Evolutionary conservation across 2,113 vertebrate genomes (phyloP).

Genomic region (Syrrhaptes paradoxus): DNA sequence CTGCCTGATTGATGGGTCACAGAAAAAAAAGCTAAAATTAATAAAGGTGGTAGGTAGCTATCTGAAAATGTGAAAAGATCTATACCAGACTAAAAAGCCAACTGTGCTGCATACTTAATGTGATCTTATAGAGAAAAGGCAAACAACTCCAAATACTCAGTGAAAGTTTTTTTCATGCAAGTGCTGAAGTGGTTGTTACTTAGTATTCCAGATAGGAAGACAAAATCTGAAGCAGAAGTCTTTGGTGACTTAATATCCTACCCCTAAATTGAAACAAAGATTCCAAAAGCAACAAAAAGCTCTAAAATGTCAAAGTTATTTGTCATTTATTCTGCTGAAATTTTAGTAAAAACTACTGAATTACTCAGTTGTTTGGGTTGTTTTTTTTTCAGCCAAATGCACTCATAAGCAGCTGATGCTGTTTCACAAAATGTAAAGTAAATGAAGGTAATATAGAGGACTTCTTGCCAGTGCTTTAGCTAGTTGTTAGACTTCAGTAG

Average conservation of each 20-base stretch:
- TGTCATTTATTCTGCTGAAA: slow-evolving; percentile 11
- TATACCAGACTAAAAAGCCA: not conserved
- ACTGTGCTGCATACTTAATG: not conserved
- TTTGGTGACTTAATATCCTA: not conserved
- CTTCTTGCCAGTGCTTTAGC: slow-evolving; percentile 76
- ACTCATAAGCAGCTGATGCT: slow-evolving; percentile 62
- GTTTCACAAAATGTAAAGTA: slow-evolving; percentile 76
- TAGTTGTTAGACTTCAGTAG: slow-evolving; percentile 83
- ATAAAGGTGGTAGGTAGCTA: not conserved
- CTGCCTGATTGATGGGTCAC: not conserved
- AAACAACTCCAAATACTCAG: slow-evolving; percentile 1
- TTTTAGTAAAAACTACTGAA: slow-evolving; percentile 24
- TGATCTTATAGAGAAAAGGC: slow-evolving; percentile 4
- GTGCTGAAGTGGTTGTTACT: not conserved
- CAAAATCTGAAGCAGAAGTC: slow-evolving; percentile 42
- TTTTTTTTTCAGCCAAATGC: slow-evolving; percentile 60
- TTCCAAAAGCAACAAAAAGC: not conserved
- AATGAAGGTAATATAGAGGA: slow-evolving; percentile 81
- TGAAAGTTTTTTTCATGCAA: slow-evolving; percentile 22
- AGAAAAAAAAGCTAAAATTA: not conserved
- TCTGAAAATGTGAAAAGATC: not conserved
- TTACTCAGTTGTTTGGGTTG: slow-evolving; percentile 50
- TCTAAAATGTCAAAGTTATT: slow-evolving; percentile 20
- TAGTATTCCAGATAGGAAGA: slow-evolving; percentile 14
- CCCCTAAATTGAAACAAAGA: not conserved